phyloP scores from a whole-genome alignment of 2,888 invertebrate genomes.

The Himalopsyche japonica region DNA sequence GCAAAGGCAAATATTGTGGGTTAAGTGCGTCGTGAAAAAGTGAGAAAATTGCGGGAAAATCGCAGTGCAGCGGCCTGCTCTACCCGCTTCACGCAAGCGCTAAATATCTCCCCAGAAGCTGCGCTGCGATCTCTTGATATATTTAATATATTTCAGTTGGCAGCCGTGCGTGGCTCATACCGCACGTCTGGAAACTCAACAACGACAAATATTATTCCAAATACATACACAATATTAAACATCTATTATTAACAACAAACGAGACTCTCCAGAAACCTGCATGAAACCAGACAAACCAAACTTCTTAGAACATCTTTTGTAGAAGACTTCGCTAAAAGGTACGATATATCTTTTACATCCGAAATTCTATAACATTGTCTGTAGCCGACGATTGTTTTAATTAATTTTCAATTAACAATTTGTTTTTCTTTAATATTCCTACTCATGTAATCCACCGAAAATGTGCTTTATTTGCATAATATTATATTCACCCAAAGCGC shows the following conservation, averaged over 20 bases:
- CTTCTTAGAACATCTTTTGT: background rate
- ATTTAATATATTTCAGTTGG: background rate
- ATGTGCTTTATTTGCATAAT: too few species aligned
- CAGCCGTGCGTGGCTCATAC: background rate
- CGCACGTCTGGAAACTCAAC: background rate
- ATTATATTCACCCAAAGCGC: too few species aligned
- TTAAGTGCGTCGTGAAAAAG: too few species aligned
- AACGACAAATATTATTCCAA: background rate
- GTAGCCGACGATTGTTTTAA: too few species aligned
- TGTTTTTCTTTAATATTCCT: too few species aligned
- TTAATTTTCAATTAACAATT: too few species aligned
- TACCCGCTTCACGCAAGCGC: background rate
- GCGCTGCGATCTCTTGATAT: conserved; percentile 1
- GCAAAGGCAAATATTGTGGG: too few species aligned
- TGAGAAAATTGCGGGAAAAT: background rate
- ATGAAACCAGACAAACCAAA: background rate
- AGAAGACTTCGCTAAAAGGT: conserved; percentile 1
- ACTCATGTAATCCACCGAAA: too few species aligned
- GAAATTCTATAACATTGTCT: too few species aligned
- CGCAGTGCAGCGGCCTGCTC: background rate
- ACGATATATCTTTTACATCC: background rate
- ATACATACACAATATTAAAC: background rate
- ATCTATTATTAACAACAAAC: background rate
- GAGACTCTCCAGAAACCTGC: background rate
- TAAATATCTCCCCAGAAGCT: conserved; percentile 1